A percentile compares a stretch with the other conserved stretches of the same genome.
Evolutionary conservation across 1,140 invertebrate genomes (phyloP).

Genomic region (Orussus abietinus): DNA sequence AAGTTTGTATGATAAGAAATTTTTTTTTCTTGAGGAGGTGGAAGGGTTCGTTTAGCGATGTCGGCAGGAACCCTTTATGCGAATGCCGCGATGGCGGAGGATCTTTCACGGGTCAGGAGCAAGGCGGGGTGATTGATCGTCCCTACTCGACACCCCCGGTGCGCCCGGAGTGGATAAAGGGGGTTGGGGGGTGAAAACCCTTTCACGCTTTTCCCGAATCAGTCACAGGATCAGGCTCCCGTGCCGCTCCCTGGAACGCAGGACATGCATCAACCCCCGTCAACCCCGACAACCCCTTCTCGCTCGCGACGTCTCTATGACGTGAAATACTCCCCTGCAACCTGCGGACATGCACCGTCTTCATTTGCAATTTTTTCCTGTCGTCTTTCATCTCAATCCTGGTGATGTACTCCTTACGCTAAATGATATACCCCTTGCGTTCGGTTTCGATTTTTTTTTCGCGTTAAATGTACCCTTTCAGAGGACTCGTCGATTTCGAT

Average conservation of each 20-base stretch:
- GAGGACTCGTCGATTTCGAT: too few relatives aligned
- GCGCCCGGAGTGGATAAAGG: conserved; percentile 42
- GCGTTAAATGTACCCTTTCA: too few relatives aligned
- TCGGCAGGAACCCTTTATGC: conserved; percentile 22
- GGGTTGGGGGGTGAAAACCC: conserved; percentile 37
- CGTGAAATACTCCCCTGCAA: too few relatives aligned
- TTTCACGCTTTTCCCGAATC: conserved; percentile 44
- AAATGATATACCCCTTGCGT: too few relatives aligned
- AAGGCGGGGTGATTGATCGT: conserved; percentile 48
- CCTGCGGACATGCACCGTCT: conserved; percentile 24
- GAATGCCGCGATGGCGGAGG: conserved; percentile 9
- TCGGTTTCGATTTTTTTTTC: too few relatives aligned
- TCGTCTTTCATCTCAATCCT: too few relatives aligned
- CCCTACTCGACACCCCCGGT: conserved; percentile 39
- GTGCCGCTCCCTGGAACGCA: conserved; percentile 23
- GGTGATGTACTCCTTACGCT: too few relatives aligned
- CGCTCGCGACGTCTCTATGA: conserved; percentile 16
- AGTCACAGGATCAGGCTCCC: conserved; percentile 41
- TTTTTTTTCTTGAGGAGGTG: too few relatives aligned
- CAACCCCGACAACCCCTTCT: conserved; percentile 15
- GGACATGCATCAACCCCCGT: conserved; percentile 39
- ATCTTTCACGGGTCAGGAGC: neutral
- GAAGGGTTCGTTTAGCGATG: conserved; percentile 20
- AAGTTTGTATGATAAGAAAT: too few relatives aligned
- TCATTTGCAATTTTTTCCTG: too few relatives aligned